Conservation (phyloP, 2,113 vertebrate genomes). For the Thermophis baileyi region DNA sequence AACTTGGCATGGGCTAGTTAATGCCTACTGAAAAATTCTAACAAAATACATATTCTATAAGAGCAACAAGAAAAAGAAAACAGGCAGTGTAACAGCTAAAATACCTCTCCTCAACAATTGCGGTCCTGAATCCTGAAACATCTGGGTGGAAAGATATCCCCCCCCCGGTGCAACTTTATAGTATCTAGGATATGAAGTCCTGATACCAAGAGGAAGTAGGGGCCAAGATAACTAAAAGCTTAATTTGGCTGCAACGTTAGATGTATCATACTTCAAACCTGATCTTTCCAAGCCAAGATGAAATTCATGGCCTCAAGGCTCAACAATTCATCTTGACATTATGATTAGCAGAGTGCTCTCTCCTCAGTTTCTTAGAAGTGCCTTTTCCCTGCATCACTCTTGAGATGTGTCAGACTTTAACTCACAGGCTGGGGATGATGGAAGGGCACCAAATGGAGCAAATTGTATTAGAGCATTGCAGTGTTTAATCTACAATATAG, state of each 20-base stretch:
- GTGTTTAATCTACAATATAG: constrained; percentile 38
- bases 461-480: constrained; percentile 11
- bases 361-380: constrained; percentile 47
- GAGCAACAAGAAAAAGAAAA: constrained; percentile 38
- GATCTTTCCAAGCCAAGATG: constrained; percentile 47
- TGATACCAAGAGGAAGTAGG: not conserved
- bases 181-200: not conserved
- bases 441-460: not conserved
- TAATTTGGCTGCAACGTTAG: not conserved
- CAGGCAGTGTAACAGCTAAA: constrained; percentile 50
- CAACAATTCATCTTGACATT: constrained; percentile 55
- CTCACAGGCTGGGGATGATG: not conserved
- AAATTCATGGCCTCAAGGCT: constrained; percentile 51
- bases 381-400: not conserved
- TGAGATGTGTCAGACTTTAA: not conserved
- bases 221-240: not conserved
- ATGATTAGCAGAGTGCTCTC: constrained; percentile 40
- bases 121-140: constrained; percentile 20
- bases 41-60: constrained; percentile 56
- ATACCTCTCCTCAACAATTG: constrained; percentile 22
- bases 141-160: constrained; percentile 46
- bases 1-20: constrained; percentile 46
- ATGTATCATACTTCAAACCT: constrained; percentile 36
- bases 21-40: constrained; percentile 56
- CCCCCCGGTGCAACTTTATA: not conserved